These are phyloP conservation scores for Ctenodactylus gundi DNA, from an alignment of 2,113 vertebrate species.

Conservation along the genomic window DNA sequence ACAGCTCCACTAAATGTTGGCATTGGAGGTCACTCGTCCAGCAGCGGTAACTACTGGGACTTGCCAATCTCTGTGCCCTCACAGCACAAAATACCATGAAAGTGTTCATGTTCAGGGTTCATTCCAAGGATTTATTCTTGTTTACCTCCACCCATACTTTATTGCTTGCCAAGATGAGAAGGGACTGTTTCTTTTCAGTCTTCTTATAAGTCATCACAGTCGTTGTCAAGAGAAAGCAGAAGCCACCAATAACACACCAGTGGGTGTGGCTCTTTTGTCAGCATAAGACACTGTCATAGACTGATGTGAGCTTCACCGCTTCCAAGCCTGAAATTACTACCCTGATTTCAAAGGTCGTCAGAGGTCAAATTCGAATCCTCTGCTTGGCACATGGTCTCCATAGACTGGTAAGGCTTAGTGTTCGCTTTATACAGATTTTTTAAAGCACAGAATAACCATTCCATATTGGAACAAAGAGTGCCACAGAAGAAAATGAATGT, in stretches of 20 bases:
- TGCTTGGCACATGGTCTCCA: not conserved
- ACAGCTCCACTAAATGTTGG: not conserved
- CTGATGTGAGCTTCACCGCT: not conserved
- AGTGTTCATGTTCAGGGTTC: not conserved
- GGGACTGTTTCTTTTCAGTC: not conserved
- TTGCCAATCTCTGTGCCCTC: not conserved
- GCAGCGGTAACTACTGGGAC: not conserved
- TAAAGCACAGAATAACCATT: constrained; percentile 38
- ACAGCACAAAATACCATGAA: not conserved
- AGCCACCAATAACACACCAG: not conserved
- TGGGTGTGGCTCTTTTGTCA: constrained; percentile 4
- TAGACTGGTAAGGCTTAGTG: constrained; percentile 49
- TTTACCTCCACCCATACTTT: constrained; percentile 6
- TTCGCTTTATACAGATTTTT: constrained; percentile 43
- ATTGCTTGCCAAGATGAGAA: constrained; percentile 15
- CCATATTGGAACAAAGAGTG: constrained; percentile 36
- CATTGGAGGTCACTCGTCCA: not conserved
- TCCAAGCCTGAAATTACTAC: constrained; percentile 44
- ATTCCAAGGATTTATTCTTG: constrained; percentile 30
- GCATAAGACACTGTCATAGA: not conserved
- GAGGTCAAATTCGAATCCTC: not conserved
- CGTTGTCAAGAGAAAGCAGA: not conserved
- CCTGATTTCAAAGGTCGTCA: constrained; percentile 26
- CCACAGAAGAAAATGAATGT: constrained; percentile 48
- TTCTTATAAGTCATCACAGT: not conserved